These are phyloP conservation scores for honey bee (Apis mellifera) DNA, from an alignment of 1,140 invertebrate species.

Conservation along the genomic window Amel_HAv3.1 CM009941.2:12394501-12395000, in stretches of 20 bases:
- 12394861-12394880: slow-evolving; percentile 15
- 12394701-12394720: slow-evolving; percentile 5
- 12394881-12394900: not conserved
- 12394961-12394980: too few relatives aligned
- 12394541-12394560: slow-evolving; percentile 82
- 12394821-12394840: slow-evolving; percentile 58
- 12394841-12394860: slow-evolving; percentile 44
- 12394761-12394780: slow-evolving; percentile 66
- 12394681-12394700: slow-evolving; percentile 16
- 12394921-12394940: not conserved
- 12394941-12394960: not conserved
- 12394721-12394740: slow-evolving; percentile 19
- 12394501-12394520: slow-evolving; percentile 73
- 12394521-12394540: slow-evolving; percentile 77
- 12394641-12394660: slow-evolving; percentile 74
- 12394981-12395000: too few relatives aligned
- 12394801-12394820: slow-evolving; percentile 76
- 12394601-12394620: slow-evolving; percentile 73
- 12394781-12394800: slow-evolving; percentile 71
- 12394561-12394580: slow-evolving; percentile 79
- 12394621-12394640: slow-evolving; percentile 81
- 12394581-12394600: slow-evolving; percentile 66
- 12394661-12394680: slow-evolving; percentile 45
- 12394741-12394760: slow-evolving; percentile 41
- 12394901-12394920: not conserved